These are phyloP conservation scores for Anguilla marmorata DNA, from an alignment of 2,797 vertebrate species.

Conservation along the genomic window DNA sequence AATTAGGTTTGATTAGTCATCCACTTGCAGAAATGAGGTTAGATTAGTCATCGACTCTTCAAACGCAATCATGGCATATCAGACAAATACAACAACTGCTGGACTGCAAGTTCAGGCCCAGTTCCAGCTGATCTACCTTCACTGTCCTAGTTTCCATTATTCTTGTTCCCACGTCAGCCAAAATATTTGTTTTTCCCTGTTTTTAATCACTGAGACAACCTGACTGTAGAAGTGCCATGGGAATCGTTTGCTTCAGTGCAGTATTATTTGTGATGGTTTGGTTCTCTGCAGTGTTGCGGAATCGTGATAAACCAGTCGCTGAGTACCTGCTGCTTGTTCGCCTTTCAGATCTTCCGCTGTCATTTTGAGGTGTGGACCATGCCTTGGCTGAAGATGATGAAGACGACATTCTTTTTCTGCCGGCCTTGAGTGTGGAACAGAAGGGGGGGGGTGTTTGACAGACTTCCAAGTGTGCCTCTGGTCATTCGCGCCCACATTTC, in stretches of 20 bases:
- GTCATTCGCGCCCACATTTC: neutral
- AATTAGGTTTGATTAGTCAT: neutral
- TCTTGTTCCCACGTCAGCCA: neutral
- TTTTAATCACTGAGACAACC: neutral
- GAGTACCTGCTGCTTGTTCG: neutral
- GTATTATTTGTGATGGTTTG: neutral
- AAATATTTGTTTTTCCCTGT: neutral
- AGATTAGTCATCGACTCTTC: neutral
- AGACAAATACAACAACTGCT: neutral
- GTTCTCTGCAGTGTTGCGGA: neutral
- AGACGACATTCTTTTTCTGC: slow-evolving; percentile 65
- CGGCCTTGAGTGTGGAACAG: slow-evolving; percentile 23
- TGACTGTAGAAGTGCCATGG: neutral
- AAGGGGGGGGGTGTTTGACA: neutral
- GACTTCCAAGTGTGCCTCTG: neutral
- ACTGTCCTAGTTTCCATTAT: neutral
- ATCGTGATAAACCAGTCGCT: neutral
- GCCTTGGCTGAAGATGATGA: slow-evolving; percentile 70
- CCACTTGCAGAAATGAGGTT: neutral
- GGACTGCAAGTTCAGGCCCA: neutral
- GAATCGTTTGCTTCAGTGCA: neutral
- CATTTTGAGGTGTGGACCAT: slow-evolving; percentile 79
- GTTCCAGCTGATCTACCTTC: neutral
- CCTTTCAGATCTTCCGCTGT: slow-evolving; percentile 77
- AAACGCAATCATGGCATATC: neutral